phyloP scores from a whole-genome alignment of 2,113 vertebrate genomes.

The Ornithorhynchus anatinus region DNA sequence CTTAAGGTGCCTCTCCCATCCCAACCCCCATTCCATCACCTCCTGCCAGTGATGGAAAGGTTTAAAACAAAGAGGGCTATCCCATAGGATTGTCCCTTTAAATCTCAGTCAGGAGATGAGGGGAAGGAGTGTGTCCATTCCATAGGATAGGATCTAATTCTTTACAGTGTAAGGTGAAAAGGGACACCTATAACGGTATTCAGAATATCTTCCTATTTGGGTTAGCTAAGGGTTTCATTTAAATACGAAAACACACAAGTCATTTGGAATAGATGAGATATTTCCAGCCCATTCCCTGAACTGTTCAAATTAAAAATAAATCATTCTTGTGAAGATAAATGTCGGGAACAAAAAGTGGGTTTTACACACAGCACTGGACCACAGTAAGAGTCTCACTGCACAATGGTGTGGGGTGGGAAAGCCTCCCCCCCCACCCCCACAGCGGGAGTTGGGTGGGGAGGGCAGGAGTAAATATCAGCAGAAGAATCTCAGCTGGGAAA shows the following conservation, averaged over 20 bases:
- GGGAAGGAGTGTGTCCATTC: not conserved
- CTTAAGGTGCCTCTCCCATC: not conserved
- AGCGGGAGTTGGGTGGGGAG: too few relatives aligned
- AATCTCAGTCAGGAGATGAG: too few relatives aligned
- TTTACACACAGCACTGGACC: not conserved
- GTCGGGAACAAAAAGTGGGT: slow-evolving; percentile 31
- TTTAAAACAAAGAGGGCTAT: too few relatives aligned
- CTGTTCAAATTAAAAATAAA: slow-evolving; percentile 43
- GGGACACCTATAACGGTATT: slow-evolving; percentile 16
- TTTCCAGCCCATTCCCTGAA: slow-evolving; percentile 29
- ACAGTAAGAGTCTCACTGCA: not conserved
- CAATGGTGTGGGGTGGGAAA: too few relatives aligned
- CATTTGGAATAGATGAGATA: slow-evolving; percentile 19
- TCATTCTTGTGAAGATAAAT: slow-evolving; percentile 48
- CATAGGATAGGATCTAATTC: too few relatives aligned
- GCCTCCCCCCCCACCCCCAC: too few relatives aligned
- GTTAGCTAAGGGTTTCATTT: slow-evolving; percentile 44
- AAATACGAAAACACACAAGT: slow-evolving; percentile 30
- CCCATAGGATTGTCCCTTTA: too few relatives aligned
- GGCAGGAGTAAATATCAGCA: too few relatives aligned
- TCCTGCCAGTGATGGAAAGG: too few relatives aligned
- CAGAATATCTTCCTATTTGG: slow-evolving; percentile 22
- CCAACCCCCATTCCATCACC: not conserved
- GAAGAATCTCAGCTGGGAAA: too few relatives aligned
- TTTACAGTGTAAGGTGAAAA: slow-evolving; percentile 18